Base-by-base conservation (phyloP, 2,888 invertebrate species). In the Himalopsyche japonica region DNA sequence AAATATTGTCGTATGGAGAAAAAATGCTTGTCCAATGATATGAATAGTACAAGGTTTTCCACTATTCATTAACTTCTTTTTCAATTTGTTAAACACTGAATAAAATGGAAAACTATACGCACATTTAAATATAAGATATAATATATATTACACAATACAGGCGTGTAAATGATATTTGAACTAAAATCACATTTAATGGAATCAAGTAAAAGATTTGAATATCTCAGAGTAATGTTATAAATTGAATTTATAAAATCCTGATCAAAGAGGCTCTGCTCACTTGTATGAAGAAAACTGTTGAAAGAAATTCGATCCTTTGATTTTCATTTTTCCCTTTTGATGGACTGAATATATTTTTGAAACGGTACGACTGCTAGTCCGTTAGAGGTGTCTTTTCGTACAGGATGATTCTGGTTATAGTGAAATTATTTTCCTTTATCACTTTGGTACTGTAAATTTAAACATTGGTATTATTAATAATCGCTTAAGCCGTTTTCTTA, bases 211-310 rank as follows among this genome's bases (percentile, higher is more conserved):
- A 49, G 49, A 34, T 57, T 57, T 34, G 30, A 57, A 24, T 32
- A 24, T 80, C 37, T 64, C 80, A 20, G 80, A 80, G 80, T 49
- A 32, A 48, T 80, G 48, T 24, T 57, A 24, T 47, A 70, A 76
- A 81, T 81, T 81, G 76, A 81, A 81, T 81, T 81, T 81, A 76
- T 81, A 70, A 81, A 81, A 81, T 81, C 81, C 76, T 81, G 81
- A 81, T 81, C 81, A 81, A 70, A 81, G 76, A 81, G 76, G 81
- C 70, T 76, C 27, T 76, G 70, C 64, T 64, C 81, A 76, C 81
- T 70, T 81, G 37, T 70, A 76, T 70, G 64, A 70, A 81, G 70
- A 70, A 47, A 76, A 81, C 76, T 81, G 47, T 76, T 70, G 76
- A 81, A 81, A 76, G 70, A 81, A 81, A 81, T 70, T 81, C 76